These are phyloP conservation scores for Daboia siamensis DNA, from an alignment of 2,113 vertebrate species.

Conservation along the genomic window DNA sequence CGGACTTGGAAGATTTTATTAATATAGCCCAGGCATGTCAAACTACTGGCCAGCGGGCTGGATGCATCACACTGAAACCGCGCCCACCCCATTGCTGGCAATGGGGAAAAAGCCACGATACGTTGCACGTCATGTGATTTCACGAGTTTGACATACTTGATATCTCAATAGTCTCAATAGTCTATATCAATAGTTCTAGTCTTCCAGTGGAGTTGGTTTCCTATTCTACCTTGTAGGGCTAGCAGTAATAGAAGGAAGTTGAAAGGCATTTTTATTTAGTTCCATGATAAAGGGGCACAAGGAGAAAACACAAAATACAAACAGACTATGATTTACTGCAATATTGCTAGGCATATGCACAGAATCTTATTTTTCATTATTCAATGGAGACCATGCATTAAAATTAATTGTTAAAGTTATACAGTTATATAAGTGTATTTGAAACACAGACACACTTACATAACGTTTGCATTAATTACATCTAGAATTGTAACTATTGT, in stretches of 20 bases:
- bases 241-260: neutral
- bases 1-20: neutral
- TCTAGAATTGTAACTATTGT: neutral
- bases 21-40: neutral
- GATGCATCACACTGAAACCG: no score
- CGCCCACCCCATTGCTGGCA: no score
- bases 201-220: neutral
- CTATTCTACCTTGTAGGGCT: neutral
- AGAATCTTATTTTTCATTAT: slow-evolving; percentile 11
- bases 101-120: no score
- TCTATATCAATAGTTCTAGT: neutral
- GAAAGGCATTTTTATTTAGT: neutral
- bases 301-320: neutral
- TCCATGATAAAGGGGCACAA: neutral
- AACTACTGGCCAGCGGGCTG: no score
- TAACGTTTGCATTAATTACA: neutral
- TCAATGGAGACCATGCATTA: neutral
- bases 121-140: no score
- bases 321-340: slow-evolving; percentile 4
- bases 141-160: no score
- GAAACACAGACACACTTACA: neutral
- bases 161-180: no score
- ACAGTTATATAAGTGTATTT: neutral
- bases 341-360: neutral
- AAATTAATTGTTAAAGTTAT: neutral